Evolutionary conservation across 2,797 vertebrate genomes (phyloP).

Genomic region (Mormyrops boulengeri): DNA sequence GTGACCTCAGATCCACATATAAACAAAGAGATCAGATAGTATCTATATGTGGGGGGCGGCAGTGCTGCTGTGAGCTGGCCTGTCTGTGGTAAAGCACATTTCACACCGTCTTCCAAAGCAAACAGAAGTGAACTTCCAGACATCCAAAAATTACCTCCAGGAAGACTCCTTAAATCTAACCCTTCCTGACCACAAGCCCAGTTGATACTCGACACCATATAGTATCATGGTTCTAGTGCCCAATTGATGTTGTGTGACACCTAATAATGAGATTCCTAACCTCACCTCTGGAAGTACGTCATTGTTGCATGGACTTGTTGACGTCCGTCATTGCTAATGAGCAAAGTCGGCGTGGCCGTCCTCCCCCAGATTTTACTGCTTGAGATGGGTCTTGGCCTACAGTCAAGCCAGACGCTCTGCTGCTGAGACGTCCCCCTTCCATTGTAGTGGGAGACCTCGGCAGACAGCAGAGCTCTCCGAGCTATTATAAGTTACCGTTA

Average conservation of each 20-base stretch:
- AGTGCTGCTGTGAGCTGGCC: background rate
- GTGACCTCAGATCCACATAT: background rate
- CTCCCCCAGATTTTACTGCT: background rate
- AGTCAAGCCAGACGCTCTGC: background rate
- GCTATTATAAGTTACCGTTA: conserved; percentile 24
- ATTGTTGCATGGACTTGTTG: background rate
- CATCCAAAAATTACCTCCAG: background rate
- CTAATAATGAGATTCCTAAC: background rate
- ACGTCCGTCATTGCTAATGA: background rate
- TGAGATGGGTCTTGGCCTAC: background rate
- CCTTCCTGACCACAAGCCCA: background rate
- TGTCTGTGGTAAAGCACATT: background rate
- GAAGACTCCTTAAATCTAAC: background rate
- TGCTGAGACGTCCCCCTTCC: background rate
- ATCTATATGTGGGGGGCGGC: background rate
- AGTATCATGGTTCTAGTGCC: background rate
- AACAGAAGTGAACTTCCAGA: background rate
- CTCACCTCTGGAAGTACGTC: background rate
- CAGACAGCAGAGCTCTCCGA: conserved; percentile 3
- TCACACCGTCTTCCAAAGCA: background rate
- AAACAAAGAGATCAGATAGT: background rate
- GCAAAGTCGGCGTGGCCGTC: background rate
- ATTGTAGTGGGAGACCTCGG: conserved; percentile 15
- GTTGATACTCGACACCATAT: background rate
- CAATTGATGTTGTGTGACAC: background rate